Percentiles rank a stretch among this genome's conserved stretches.
Evolutionary conservation across 2,113 vertebrate species (phyloP).

Genomic region (Entomyzon cyanotis): DNA sequence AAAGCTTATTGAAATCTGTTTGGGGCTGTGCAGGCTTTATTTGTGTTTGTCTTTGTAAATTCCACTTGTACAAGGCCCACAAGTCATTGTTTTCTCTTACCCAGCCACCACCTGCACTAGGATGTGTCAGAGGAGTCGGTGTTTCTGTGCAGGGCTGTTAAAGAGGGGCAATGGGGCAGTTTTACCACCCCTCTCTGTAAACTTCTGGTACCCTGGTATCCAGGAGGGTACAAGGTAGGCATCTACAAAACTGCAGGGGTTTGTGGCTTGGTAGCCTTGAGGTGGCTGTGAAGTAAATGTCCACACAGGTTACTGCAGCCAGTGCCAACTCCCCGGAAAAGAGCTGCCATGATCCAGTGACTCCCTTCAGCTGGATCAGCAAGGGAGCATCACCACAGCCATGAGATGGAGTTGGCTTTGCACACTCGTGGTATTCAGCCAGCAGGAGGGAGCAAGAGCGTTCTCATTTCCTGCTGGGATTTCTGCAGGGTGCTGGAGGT

Average conservation of each 20-base stretch:
- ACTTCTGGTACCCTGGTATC: background rate
- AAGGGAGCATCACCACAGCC: fast-evolving
- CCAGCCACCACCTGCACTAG: background rate
- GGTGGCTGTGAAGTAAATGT: background rate
- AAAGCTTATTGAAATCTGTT: background rate
- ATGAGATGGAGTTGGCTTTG: background rate
- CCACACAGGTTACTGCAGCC: background rate
- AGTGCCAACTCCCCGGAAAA: fast-evolving
- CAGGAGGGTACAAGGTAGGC: background rate
- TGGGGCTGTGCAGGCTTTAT: background rate
- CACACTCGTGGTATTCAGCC: fast-evolving
- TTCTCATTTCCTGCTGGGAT: background rate
- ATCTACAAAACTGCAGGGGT: background rate
- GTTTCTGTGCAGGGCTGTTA: background rate
- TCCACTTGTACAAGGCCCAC: fast-evolving
- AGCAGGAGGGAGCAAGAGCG: background rate
- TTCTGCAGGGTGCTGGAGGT: background rate
- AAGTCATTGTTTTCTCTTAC: background rate
- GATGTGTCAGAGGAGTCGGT: background rate
- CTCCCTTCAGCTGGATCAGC: fast-evolving
- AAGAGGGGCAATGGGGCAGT: no score
- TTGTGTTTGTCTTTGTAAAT: background rate
- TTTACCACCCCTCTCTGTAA: background rate
- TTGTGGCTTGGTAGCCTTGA: background rate
- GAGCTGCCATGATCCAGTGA: background rate